Base-by-base conservation (phyloP, 2,888 invertebrate species). In the Anarsia innoxiella region DNA sequence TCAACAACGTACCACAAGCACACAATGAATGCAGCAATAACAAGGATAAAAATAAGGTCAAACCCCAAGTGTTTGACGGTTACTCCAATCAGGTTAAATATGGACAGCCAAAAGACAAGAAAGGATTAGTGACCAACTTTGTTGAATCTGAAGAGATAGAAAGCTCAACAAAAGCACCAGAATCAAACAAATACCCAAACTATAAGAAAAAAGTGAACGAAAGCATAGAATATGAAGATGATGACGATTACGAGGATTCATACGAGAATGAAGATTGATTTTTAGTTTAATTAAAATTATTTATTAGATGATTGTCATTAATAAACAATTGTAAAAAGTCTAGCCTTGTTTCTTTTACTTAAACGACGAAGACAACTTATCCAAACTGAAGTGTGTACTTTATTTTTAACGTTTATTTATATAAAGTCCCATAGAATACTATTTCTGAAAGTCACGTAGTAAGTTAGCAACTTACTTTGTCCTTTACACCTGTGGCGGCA, bases 61-160 rank as follows among this genome's bases (percentile, higher is more conserved):
- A 25, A 25, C 51, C 50, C 14, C 53, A 59, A 5, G 45, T 45
- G 30, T 49, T 68, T 31, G 53, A 49, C 9, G 63, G 65, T 9
- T 68, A 68, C 51, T 59, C 66, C 1, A 75, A 51, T 39, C 60
- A 61, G 37, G 61, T 49, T 34, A 55, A 52, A 41, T 64, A 69
- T 37, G 59, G 61, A 12, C 30, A 37, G 9, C 10, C 36, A n/a
- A 41, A 34, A 29, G 41, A 49, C 23, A 52, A 51, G 35, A 41
- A 38, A 33, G 38, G 30, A 6, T 26, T 39, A 29, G 39, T 33
- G 39, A 45, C 50, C 3, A 41, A 32, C 10, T 23, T 39, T 23
- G 31, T 44, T 1, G 44, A 41, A 5, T 53, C 49, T 2, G 40
- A 45, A 14, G 59, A 44, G 32, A 36, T 36, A 33, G 40, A 46